phyloP scores from a whole-genome alignment of 2,888 invertebrate genomes.

The Heliconius ethilla region DNA sequence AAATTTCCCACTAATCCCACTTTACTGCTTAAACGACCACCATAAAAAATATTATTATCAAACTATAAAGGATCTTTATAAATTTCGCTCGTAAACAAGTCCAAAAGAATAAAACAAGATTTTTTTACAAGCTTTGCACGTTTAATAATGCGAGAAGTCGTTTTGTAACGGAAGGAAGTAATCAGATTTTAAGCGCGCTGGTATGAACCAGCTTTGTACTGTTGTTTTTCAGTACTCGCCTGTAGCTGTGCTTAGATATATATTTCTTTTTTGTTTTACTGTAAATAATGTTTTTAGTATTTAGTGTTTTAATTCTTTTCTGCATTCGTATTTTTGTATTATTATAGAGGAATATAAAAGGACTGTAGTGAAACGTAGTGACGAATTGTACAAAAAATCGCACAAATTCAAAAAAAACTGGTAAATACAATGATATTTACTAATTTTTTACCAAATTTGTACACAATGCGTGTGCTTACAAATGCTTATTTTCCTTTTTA shows the following conservation, averaged over 20 bases:
- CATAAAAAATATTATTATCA: constrained; percentile 9
- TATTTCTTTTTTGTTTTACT: neutral
- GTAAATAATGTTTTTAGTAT: neutral
- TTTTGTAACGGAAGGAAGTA: constrained; percentile 41
- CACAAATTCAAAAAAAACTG: too few relatives aligned
- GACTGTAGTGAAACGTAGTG: too few relatives aligned
- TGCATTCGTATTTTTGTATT: too few relatives aligned
- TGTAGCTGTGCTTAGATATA: neutral
- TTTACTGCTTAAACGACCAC: neutral
- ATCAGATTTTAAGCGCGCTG: constrained; percentile 39
- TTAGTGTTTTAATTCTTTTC: too few relatives aligned
- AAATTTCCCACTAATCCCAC: neutral
- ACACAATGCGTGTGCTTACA: too few relatives aligned
- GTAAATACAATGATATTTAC: too few relatives aligned
- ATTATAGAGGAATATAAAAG: too few relatives aligned
- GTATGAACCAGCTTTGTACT: constrained; percentile 28
- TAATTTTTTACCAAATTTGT: too few relatives aligned
- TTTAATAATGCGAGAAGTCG: constrained; percentile 31
- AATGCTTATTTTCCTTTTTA: too few relatives aligned
- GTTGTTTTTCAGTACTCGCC: constrained; percentile 14
- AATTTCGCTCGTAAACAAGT: constrained; percentile 20
- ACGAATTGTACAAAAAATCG: too few relatives aligned
- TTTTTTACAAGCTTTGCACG: constrained; percentile 29
- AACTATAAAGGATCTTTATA: constrained; percentile 7
- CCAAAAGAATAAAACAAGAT: constrained; percentile 10